Evolutionary conservation across 2,113 vertebrate genomes (phyloP).

Genomic region (Buteo buteo): DNA sequence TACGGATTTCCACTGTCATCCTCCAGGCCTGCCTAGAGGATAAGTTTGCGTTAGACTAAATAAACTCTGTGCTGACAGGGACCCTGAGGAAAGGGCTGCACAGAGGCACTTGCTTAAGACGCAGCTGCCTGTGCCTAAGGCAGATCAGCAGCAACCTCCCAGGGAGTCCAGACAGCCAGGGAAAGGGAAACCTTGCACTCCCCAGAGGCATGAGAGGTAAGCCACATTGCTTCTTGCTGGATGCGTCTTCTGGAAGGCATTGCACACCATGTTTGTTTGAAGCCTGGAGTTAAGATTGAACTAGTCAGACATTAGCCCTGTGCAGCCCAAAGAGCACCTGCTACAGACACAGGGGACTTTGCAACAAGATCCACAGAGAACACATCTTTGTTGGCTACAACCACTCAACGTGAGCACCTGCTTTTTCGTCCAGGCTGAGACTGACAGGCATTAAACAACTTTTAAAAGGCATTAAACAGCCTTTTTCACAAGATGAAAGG

Average conservation of each 20-base stretch:
- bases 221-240: not conserved
- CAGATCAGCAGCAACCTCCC: not conserved
- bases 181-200: not conserved
- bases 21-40: not conserved
- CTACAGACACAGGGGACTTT: not conserved
- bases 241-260: not conserved
- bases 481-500: not conserved
- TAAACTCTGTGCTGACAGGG: not conserved
- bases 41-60: not conserved
- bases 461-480: not conserved
- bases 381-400: not conserved
- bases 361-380: not conserved
- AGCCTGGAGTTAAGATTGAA: not conserved
- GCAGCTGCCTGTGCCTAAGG: not conserved
- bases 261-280: not conserved
- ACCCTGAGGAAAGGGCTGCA: not conserved
- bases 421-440: not conserved
- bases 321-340: not conserved
- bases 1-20: accelerated
- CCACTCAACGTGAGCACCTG: accelerated
- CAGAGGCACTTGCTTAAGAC: not conserved
- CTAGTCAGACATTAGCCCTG: not conserved
- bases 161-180: not conserved
- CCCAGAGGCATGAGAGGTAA: not conserved
- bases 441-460: not conserved